Evolutionary conservation across 2,888 invertebrate species (phyloP), one percentile per base, ranked within the genome.

Genomic region (Bimastos eiseni): DNA sequence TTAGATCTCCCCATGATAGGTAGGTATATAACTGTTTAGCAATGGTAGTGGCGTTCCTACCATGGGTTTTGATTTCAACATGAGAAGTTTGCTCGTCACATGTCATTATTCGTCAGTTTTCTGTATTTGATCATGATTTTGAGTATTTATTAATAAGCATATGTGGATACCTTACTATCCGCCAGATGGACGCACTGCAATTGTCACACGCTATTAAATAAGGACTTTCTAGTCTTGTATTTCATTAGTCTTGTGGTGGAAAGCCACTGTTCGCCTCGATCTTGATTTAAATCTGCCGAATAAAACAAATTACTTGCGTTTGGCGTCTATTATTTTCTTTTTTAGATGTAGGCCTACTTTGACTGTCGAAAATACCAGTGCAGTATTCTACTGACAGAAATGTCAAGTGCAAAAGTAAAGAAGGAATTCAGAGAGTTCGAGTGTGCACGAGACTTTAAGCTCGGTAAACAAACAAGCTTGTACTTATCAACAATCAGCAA

Each of bases 351-450:
- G 49, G 6, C 19, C 21, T 49, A 49, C 21, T 49, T 19, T 70
- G 70, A 70, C 4, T 70, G n/a, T 70, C 70, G 30, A n/a, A 70
- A 70, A n/a, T 30, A 24, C 30, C n/a, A 70, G 70, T 8, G n/a
- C n/a, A 70, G 30, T 70, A 70, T 70, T 55, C 70, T n/a, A 70
- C n/a, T 70, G 44, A 24, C 55, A 37, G 44, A 17, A 55, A 89
- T 49, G 89, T 89, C 70, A 36, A 83, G 37, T 86, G 86, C 34
- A 41, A 89, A 41, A 41, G 34, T 90, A 36, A 90, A 90, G 70
- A 90, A 90, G 70, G 90, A 90, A 24, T 49, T 55, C 21, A 90
- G 83, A 21, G 37, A 49, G n/a, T 90, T 90, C 17, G 90, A 90
- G n/a, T 37, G 11, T 70, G 70, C 37, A 49, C 49, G 90, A 37